These are phyloP conservation scores for Fistularia tabacaria DNA, from an alignment of 2,797 vertebrate species.

Conservation along the genomic window DNA sequence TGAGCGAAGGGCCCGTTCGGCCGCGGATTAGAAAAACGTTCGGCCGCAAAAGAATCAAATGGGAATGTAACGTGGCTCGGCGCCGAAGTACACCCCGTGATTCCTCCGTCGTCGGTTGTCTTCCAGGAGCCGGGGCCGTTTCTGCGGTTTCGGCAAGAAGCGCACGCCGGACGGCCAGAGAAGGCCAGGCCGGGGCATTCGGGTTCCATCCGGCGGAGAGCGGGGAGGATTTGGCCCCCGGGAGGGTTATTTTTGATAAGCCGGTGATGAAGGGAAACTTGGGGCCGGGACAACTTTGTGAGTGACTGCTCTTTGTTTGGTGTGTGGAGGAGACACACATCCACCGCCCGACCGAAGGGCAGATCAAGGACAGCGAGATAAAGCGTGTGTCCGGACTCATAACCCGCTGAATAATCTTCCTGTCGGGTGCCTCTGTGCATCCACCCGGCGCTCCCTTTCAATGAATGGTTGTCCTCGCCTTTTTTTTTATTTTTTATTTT, in stretches of 20 bases:
- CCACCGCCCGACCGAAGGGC: slow-evolving; percentile 43
- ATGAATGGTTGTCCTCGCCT: slow-evolving; percentile 10
- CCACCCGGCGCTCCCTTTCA: slow-evolving; percentile 26
- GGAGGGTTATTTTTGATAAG: slow-evolving; percentile 67
- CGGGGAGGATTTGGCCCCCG: slow-evolving; percentile 49
- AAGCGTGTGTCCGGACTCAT: slow-evolving; percentile 44
- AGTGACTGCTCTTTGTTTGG: slow-evolving; percentile 35
- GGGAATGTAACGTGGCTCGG: slow-evolving; percentile 43
- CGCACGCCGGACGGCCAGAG: background rate
- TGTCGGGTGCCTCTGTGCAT: slow-evolving; percentile 53
- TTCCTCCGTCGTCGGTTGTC: slow-evolving; percentile 23
- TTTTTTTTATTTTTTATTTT: slow-evolving; percentile 22
- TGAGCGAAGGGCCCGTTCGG: slow-evolving; percentile 21
- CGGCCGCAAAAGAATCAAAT: slow-evolving; percentile 23
- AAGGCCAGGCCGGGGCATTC: slow-evolving; percentile 34
- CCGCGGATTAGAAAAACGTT: slow-evolving; percentile 28
- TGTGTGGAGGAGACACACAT: slow-evolving; percentile 6
- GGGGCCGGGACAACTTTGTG: slow-evolving; percentile 38
- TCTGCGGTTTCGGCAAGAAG: slow-evolving; percentile 41
- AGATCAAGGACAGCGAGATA: slow-evolving; percentile 61
- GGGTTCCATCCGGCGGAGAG: slow-evolving; percentile 58
- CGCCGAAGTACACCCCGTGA: background rate
- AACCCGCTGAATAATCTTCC: slow-evolving; percentile 52
- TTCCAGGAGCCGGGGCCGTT: slow-evolving; percentile 27
- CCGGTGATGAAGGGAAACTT: slow-evolving; percentile 51